These are phyloP conservation scores for Drosophila rellima DNA, from an alignment of 2,888 invertebrate genomes.

Conservation along the genomic window DNA sequence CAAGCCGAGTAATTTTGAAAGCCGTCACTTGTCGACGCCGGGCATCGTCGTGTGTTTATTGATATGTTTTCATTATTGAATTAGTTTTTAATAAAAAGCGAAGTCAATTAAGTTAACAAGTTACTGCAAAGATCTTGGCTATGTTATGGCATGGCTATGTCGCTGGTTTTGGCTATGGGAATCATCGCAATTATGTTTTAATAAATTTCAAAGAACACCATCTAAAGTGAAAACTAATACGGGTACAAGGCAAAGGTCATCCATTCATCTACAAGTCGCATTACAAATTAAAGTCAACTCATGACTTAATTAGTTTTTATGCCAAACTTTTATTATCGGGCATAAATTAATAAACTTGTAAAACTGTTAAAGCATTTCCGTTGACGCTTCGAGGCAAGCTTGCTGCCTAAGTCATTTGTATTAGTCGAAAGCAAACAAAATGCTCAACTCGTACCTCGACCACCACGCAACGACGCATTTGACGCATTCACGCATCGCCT, in stretches of 20 bases:
- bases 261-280: slow-evolving; percentile 18
- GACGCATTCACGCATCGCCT: slow-evolving; percentile 77
- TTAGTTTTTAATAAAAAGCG: slow-evolving; percentile 68
- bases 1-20: slow-evolving; percentile 68
- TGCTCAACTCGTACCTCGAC: slow-evolving; percentile 16
- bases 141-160: not conserved
- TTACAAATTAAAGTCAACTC: slow-evolving; percentile 20
- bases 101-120: slow-evolving; percentile 75
- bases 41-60: slow-evolving; percentile 65
- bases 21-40: slow-evolving; percentile 62
- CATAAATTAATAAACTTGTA: slow-evolving; percentile 76
- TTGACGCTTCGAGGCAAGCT: slow-evolving; percentile 34
- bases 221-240: slow-evolving; percentile 14
- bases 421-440: slow-evolving; percentile 39
- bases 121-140: slow-evolving; percentile 18
- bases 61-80: slow-evolving; percentile 82
- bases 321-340: slow-evolving; percentile 33
- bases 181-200: slow-evolving; percentile 46
- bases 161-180: slow-evolving; percentile 37
- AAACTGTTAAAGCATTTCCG: slow-evolving; percentile 62
- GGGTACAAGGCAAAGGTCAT: slow-evolving; percentile 5
- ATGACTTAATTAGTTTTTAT: slow-evolving; percentile 35
- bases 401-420: slow-evolving; percentile 52
- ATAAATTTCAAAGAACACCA: slow-evolving; percentile 14
- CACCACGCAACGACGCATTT: slow-evolving; percentile 56